Conservation (phyloP, 2,113 vertebrate species). For the Lynx canadensis region DNA sequence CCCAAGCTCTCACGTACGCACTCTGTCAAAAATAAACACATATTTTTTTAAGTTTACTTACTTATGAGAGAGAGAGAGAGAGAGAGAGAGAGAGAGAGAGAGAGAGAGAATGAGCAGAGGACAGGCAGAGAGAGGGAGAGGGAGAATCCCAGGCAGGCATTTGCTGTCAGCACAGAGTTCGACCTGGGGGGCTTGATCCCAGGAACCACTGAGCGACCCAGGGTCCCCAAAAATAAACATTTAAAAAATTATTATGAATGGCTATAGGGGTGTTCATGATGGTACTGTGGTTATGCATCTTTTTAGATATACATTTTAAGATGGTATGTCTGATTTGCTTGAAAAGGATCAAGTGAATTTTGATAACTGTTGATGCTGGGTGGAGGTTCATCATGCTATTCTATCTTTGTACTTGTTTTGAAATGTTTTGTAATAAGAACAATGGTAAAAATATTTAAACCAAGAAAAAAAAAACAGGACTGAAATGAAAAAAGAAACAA, state of each 20-base stretch:
- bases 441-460: neutral
- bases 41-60: too few species aligned
- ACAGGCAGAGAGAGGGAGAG: too few species aligned
- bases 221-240: too few species aligned
- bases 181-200: too few species aligned
- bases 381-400: neutral
- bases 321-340: neutral
- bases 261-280: neutral
- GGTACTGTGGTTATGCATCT: neutral
- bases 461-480: neutral
- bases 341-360: neutral
- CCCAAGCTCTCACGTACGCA: too few species aligned
- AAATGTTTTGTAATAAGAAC: constrained; percentile 8
- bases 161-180: too few species aligned
- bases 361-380: neutral
- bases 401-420: neutral
- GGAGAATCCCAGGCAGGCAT: too few species aligned
- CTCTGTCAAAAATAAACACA: too few species aligned
- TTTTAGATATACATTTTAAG: constrained; percentile 14
- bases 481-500: neutral
- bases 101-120: too few species aligned
- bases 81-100: too few species aligned
- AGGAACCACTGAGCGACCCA: too few species aligned
- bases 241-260: neutral
- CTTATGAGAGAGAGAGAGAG: too few species aligned